These are phyloP conservation scores for Epinotia brunnichana DNA, from an alignment of 2,888 invertebrate genomes.

Conservation along the genomic window DNA sequence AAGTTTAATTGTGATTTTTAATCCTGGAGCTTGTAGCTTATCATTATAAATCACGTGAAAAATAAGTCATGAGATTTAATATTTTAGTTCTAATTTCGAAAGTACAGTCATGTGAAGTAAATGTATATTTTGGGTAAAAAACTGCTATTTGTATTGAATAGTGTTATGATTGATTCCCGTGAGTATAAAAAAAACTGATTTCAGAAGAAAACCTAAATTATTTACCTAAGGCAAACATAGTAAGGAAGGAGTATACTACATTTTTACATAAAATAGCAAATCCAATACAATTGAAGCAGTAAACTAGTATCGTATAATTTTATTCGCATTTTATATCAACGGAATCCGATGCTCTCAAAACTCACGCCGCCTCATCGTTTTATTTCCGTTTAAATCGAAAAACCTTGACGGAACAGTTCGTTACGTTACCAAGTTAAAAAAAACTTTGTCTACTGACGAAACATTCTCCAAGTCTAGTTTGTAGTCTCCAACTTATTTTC, in stretches of 20 bases:
- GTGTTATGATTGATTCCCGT: background rate
- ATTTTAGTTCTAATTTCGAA: too few relatives aligned
- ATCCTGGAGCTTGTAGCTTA: too few relatives aligned
- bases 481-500: conserved; percentile 26
- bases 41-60: too few relatives aligned
- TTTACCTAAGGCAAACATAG: background rate
- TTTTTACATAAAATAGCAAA: background rate
- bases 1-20: too few relatives aligned
- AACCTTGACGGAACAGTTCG: conserved; percentile 56
- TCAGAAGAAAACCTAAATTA: too few relatives aligned
- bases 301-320: conserved; percentile 12
- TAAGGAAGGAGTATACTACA: background rate
- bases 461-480: conserved; percentile 52
- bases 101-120: too few relatives aligned
- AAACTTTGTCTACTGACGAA: conserved; percentile 50
- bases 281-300: conserved; percentile 3
- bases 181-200: background rate
- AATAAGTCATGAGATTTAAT: too few relatives aligned
- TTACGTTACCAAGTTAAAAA: conserved; percentile 56
- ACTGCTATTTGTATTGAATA: too few relatives aligned
- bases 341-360: background rate
- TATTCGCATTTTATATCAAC: conserved; percentile 4
- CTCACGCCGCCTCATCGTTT: background rate
- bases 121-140: too few relatives aligned
- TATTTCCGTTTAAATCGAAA: conserved; percentile 35